Conservation (phyloP, 2,797 vertebrate genomes). For the Sebastes matsubarae region DNA sequence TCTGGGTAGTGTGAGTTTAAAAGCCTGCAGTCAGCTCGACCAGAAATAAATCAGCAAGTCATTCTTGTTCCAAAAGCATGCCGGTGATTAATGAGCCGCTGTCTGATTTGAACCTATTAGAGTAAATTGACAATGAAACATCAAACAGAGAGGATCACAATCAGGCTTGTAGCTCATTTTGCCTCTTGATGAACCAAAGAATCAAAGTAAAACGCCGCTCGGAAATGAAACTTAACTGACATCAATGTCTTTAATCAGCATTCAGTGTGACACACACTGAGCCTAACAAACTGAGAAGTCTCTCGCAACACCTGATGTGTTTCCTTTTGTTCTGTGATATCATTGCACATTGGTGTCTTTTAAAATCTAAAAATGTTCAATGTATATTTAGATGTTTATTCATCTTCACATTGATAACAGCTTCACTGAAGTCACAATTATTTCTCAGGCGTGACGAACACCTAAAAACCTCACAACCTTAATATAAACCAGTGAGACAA, state of each 20-base stretch:
- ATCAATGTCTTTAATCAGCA: neutral
- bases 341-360: neutral
- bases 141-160: neutral
- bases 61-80: neutral
- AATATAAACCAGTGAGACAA: slow-evolving; percentile 4
- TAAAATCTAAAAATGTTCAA: neutral
- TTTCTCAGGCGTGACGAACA: neutral
- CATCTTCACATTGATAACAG: neutral
- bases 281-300: neutral
- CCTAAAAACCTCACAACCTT: neutral
- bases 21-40: slow-evolving; percentile 2
- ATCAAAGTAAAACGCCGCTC: neutral
- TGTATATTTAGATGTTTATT: neutral
- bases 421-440: neutral
- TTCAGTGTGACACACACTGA: neutral
- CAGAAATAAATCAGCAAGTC: slow-evolving; percentile 9
- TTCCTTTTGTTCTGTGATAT: neutral
- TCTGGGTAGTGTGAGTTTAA: slow-evolving; percentile 4
- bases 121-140: slow-evolving; percentile 17
- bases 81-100: neutral
- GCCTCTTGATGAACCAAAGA: neutral
- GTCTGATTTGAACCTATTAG: neutral
- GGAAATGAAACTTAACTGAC: neutral
- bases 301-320: neutral
- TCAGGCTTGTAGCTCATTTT: neutral